phyloP scores from a whole-genome alignment of 2,888 invertebrate species.

The Eudemis profundana region DNA sequence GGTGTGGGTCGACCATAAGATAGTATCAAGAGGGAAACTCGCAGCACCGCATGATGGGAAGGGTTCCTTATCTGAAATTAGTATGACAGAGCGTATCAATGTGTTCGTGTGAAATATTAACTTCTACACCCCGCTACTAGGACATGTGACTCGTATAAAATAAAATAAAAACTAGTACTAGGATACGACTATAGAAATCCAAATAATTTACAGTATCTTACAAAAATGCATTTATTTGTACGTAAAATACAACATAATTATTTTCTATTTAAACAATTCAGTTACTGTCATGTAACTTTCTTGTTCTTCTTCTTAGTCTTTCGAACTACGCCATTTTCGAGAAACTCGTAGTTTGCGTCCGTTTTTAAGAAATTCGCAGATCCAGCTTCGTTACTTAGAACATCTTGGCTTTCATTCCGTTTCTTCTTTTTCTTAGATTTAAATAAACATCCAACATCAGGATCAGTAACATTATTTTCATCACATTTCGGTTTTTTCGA shows the following conservation, averaged over 20 bases:
- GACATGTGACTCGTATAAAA: too few species aligned
- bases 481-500: slow-evolving; percentile 46
- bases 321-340: slow-evolving; percentile 17
- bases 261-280: not conserved
- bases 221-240: too few species aligned
- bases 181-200: too few species aligned
- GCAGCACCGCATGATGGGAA: too few species aligned
- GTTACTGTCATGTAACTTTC: slow-evolving; percentile 26
- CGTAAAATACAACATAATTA: not conserved
- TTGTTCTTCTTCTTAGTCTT: slow-evolving; percentile 47
- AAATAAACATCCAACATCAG: slow-evolving; percentile 37
- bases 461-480: slow-evolving; percentile 43
- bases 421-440: slow-evolving; percentile 40
- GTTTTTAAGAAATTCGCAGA: slow-evolving; percentile 36
- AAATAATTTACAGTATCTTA: too few species aligned
- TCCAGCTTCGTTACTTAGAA: slow-evolving; percentile 20
- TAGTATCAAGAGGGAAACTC: too few species aligned
- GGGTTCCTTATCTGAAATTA: too few species aligned
- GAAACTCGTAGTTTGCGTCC: slow-evolving; percentile 35
- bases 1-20: too few species aligned
- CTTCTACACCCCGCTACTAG: too few species aligned
- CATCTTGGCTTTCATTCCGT: slow-evolving; percentile 37
- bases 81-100: too few species aligned
- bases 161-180: too few species aligned
- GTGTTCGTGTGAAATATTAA: too few species aligned